Conservation (phyloP, 2,888 invertebrate genomes). For the Macrophya annulata region DNA sequence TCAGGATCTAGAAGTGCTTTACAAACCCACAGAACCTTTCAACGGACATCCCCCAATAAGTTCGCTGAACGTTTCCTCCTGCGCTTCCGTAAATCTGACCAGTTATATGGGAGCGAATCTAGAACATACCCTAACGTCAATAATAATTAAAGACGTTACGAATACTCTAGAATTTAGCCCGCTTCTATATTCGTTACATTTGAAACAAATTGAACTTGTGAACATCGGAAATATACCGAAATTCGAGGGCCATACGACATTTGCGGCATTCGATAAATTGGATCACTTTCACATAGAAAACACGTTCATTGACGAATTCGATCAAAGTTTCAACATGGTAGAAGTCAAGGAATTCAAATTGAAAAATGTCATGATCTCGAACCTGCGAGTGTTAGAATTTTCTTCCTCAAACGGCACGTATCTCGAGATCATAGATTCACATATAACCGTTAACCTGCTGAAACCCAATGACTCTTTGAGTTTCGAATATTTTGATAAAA, state of each 20-base stretch:
- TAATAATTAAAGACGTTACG: conserved; percentile 69
- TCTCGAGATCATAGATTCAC: conserved; percentile 65
- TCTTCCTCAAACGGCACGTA: conserved; percentile 61
- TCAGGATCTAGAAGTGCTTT: conserved; percentile 61
- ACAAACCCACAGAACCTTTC: not conserved
- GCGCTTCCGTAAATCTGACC: conserved; percentile 64
- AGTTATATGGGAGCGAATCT: not conserved
- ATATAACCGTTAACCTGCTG: conserved; percentile 61
- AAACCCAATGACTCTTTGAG: conserved; percentile 62
- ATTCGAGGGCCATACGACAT: conserved; percentile 59
- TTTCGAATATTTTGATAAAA: conserved; percentile 66
- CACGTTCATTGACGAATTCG: conserved; percentile 66
- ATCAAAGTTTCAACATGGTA: conserved; percentile 67
- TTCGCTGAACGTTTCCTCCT: conserved; percentile 66
- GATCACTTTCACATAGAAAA: conserved; percentile 67
- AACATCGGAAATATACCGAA: conserved; percentile 66
- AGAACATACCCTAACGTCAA: not conserved
- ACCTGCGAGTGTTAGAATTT: conserved; percentile 61
- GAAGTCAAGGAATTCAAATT: conserved; percentile 64
- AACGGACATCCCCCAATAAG: conserved; percentile 59
- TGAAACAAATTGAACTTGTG: conserved; percentile 64
- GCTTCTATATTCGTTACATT: conserved; percentile 58
- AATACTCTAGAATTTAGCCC: conserved; percentile 64
- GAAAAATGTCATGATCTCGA: conserved; percentile 68
- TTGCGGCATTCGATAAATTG: conserved; percentile 59